Conservation (phyloP, 2,797 vertebrate genomes). For the Danio tinwini region DNA sequence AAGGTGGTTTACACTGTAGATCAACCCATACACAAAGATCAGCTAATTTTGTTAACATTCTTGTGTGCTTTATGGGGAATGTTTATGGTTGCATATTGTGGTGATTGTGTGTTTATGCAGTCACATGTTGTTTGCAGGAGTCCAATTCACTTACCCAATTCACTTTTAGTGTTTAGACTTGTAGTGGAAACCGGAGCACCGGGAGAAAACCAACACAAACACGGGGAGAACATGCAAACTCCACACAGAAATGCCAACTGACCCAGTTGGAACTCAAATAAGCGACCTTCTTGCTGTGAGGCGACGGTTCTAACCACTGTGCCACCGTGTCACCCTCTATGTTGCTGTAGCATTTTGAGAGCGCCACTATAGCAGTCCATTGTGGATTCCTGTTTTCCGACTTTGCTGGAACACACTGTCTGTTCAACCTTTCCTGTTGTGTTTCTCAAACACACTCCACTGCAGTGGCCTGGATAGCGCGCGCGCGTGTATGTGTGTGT, state of each 20-base stretch:
- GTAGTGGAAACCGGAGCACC: too few species aligned
- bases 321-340: too few species aligned
- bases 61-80: background rate
- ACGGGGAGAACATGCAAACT: too few species aligned
- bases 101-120: background rate
- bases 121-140: background rate
- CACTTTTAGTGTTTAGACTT: too few species aligned
- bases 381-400: conserved; percentile 64
- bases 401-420: conserved; percentile 55
- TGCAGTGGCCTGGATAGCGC: conserved; percentile 41
- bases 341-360: conserved; percentile 17
- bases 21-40: background rate
- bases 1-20: conserved; percentile 12
- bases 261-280: too few species aligned
- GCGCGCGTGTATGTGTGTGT: conserved; percentile 1
- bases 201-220: too few species aligned
- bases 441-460: conserved; percentile 51
- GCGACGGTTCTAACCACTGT: too few species aligned
- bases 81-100: background rate
- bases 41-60: background rate
- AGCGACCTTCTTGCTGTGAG: too few species aligned
- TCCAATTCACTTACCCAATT: too few species aligned
- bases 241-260: too few species aligned
- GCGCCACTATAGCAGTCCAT: conserved; percentile 19
- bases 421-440: conserved; percentile 61